Base-by-base conservation (phyloP, 2,888 invertebrate genomes). In the Microplitis manilae region DNA sequence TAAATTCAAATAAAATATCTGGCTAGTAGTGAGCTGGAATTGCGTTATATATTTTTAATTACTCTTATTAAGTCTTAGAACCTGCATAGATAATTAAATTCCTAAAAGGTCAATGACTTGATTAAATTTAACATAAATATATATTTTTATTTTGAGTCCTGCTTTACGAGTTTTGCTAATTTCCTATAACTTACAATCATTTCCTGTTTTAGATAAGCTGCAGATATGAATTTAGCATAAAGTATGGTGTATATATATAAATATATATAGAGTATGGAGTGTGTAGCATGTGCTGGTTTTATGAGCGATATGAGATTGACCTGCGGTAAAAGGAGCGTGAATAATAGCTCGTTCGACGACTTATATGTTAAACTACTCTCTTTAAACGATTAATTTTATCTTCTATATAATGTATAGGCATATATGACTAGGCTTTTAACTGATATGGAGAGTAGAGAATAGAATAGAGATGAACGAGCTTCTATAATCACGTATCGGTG, bases 301-400 rank as follows among this genome's bases (percentile, higher is more conserved):
- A 74, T 62, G 74, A 75, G 38, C 67, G 50, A 9, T 77, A 77
- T 79, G 73, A 50, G 62, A 79, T 71, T 83, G 83, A 81, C 82
- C 83, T 73, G 79, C 72, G 78, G 79, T 81, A 85, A 85, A 83
- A 84, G 85, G 83, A 85, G 85, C 85, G 82, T 85, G 82, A 85
- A 85, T 65, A 74, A 79, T 80, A 79, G 81, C 79, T 79, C 79
- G 80, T 82, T 81, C 80, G 82, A 83, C 50, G 50, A 50, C 50
- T 50, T 50, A 50, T 50, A 50, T 50, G 50, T 50, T 50, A 50
- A 50, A 50, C 81, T 77, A 77, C 77, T 77, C 80, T 77, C 64
- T 77, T 77, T 60, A 60, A 74, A 80, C 79, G 81, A 80, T 83
- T 83, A 82, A 79, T 79, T 73, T 40, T 72, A 67, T 69, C 50